phyloP scores from a whole-genome alignment of 2,113 vertebrate species.

The Smithornis capensis region DNA sequence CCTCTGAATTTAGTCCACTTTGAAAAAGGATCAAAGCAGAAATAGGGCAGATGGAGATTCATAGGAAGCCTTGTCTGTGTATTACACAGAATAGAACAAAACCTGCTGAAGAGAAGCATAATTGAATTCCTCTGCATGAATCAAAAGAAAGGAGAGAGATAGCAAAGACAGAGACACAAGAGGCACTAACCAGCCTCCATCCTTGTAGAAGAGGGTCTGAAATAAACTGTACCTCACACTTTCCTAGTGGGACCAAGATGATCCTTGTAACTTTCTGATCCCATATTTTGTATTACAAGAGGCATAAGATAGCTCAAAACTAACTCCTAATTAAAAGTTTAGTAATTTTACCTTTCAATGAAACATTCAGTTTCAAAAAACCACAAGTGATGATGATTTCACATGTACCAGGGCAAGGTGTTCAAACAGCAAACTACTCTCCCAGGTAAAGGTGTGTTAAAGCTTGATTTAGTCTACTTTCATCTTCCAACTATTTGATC shows the following conservation, averaged over 20 bases:
- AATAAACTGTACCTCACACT: background rate
- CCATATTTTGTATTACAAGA: background rate
- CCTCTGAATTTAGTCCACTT: background rate
- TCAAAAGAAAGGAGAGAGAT: background rate
- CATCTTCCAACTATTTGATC: conserved; percentile 9
- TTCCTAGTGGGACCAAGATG: background rate
- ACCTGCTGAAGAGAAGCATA: background rate
- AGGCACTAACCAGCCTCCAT: background rate
- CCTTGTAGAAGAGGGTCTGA: background rate
- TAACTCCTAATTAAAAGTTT: background rate
- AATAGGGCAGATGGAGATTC: background rate
- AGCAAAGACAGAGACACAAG: background rate
- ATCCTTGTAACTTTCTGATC: background rate
- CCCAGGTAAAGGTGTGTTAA: background rate
- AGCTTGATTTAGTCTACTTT: background rate
- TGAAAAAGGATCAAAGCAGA: background rate
- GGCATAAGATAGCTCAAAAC: background rate
- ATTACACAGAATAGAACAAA: background rate
- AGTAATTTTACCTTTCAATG: background rate
- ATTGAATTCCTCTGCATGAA: background rate
- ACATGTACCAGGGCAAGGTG: background rate
- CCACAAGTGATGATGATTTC: background rate
- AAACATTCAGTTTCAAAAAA: background rate
- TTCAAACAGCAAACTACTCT: background rate
- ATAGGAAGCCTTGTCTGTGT: background rate